Conservation (phyloP, 2,797 vertebrate species). For the Hypotaenidia okinawae region DNA sequence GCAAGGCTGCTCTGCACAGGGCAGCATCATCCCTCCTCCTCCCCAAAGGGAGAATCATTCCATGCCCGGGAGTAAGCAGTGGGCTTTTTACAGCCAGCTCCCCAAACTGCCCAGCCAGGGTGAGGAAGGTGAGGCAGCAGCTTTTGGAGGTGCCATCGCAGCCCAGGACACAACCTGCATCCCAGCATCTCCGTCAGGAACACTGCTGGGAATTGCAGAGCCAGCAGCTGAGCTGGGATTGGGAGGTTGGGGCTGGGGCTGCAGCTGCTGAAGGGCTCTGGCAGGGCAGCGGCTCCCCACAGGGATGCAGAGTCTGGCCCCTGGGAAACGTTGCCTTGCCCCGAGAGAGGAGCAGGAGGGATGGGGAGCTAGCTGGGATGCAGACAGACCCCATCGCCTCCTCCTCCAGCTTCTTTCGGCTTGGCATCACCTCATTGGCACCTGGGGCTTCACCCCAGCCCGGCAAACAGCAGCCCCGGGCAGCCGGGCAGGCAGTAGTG, state of each 20-base stretch:
- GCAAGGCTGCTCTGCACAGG: not conserved
- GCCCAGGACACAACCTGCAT: not conserved
- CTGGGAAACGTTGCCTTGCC: not conserved
- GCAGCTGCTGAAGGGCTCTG: not conserved
- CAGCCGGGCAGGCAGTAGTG: not conserved
- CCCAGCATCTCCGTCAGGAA: not conserved
- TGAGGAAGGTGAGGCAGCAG: not conserved
- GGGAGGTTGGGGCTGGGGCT: not conserved
- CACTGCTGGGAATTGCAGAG: not conserved
- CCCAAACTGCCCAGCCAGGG: not conserved
- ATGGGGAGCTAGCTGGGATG: no score
- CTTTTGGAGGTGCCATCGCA: accelerated
- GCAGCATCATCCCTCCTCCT: not conserved
- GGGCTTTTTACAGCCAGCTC: not conserved
- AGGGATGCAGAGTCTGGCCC: not conserved
- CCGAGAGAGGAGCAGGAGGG: accelerated
- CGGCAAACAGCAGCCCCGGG: not conserved
- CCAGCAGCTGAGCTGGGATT: accelerated
- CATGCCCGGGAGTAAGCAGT: no score
- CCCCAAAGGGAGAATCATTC: not conserved
- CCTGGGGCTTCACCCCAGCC: not conserved
- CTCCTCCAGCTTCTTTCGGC: not conserved
- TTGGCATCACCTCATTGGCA: not conserved
- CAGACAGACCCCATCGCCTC: not conserved
- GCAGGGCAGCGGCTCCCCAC: not conserved